Evolutionary conservation across 2,888 invertebrate genomes (phyloP), one percentile per base, ranked within the genome.

Genomic region (Cinara cedri): DNA sequence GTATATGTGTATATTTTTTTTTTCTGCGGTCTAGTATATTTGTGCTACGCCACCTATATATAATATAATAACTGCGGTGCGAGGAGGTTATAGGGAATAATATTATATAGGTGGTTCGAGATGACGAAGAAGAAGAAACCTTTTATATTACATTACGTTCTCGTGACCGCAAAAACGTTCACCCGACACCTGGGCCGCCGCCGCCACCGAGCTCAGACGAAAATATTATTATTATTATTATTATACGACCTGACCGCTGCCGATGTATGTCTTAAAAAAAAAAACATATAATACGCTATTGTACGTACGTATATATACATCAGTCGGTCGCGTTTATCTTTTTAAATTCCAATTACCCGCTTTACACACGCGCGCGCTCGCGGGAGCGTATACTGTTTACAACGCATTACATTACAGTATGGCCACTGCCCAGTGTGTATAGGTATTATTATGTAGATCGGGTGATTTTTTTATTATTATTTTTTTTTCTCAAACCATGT

Each of bases 281-380:
- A 34, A 34, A 34, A 34, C 3, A 62, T 13, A 63, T 51, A 51
- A 51, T 72, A 49, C 62, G 65, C 75, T 46, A 76, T 76, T 65
- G 75, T 66, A 55, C n/a, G 42, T 51, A n/a, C n/a, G n/a, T n/a
- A n/a, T n/a, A n/a, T n/a, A n/a, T n/a, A n/a, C n/a, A 42, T 63
- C 42, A 19, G 60, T n/a, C 42, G 34, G 24, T 51, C 65, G 65
- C 65, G 75, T 75, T 75, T 75, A 75, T 75, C 74, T 63, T 75
- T 75, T 75, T 75, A 75, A 75, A 63, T 75, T 75, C 75, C 75
- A 75, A 75, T 75, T 66, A 76, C 26, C 55, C 24, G 10, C 19
- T 21, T 3, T 24, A 16, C 24, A 63, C 46, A 60, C 14, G n/a
- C 24, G 6, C 42, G 2, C 54, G 24, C 72, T n/a, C 4, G 8